Conservation (phyloP, 2,888 invertebrate species). For the Morpho helenor region DNA sequence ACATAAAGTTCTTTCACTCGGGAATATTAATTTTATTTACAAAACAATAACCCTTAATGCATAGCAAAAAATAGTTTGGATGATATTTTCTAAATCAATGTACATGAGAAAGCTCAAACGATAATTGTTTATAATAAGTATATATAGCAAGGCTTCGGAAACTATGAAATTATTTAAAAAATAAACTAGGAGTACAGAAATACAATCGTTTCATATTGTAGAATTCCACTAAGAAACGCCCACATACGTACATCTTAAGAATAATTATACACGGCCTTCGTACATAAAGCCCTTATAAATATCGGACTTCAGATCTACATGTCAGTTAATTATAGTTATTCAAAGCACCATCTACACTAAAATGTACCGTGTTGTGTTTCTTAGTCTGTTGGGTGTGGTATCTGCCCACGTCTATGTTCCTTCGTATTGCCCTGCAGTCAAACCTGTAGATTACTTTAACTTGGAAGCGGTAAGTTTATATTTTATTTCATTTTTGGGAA, state of each 20-base stretch:
- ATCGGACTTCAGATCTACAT: neutral
- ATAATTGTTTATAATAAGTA: too few relatives aligned
- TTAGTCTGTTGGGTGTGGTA: conserved; percentile 42
- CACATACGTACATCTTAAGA: neutral
- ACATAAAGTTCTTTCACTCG: too few relatives aligned
- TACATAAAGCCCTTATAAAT: conserved; percentile 1
- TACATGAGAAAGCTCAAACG: too few relatives aligned
- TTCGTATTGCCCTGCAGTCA: conserved; percentile 54
- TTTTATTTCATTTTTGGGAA: neutral
- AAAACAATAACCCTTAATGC: too few relatives aligned
- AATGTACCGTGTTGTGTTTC: conserved; percentile 48
- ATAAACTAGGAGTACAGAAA: neutral
- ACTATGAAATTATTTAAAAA: neutral
- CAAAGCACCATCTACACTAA: conserved; percentile 29
- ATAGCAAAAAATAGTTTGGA: too few relatives aligned
- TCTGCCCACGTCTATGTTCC: conserved; percentile 50
- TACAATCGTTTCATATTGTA: neutral
- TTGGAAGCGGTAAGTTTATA: conserved; percentile 40
- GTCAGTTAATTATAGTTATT: conserved; percentile 19
- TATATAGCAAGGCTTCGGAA: too few relatives aligned
- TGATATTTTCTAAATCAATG: too few relatives aligned
- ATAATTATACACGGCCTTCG: neutral
- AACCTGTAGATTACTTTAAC: conserved; percentile 56
- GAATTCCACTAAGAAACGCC: neutral
- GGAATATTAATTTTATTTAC: too few relatives aligned